Evolutionary conservation across 2,888 invertebrate species (phyloP).

Genomic region (Plutella xylostella): DNA sequence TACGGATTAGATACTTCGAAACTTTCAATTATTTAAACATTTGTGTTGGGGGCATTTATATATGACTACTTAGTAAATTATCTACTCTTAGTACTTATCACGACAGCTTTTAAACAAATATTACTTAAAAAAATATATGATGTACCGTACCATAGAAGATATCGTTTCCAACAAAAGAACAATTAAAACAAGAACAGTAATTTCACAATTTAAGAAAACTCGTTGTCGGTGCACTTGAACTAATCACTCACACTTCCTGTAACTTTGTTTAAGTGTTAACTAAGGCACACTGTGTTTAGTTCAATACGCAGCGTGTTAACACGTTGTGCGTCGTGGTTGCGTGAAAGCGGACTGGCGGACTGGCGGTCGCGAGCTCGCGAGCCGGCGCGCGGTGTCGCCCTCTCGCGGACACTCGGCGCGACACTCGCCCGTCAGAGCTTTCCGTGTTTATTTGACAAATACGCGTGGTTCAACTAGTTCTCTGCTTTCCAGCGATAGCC

Average conservation of each 20-base stretch:
- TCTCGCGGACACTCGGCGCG: background rate
- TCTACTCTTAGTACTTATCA: too few relatives aligned
- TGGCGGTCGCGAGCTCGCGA: background rate
- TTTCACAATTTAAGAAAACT: background rate
- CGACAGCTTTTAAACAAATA: too few relatives aligned
- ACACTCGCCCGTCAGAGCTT: background rate
- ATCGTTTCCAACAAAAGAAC: too few relatives aligned
- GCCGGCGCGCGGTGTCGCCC: background rate
- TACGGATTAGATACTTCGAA: background rate
- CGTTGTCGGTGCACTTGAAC: conserved; percentile 1
- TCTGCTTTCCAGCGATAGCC: background rate
- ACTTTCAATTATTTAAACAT: background rate
- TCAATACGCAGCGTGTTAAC: conserved; percentile 17
- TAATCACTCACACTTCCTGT: conserved; percentile 1
- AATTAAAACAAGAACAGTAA: background rate
- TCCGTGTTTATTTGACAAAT: background rate
- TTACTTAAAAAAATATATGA: too few relatives aligned
- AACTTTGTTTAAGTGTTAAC: background rate
- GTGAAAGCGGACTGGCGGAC: conserved; percentile 35
- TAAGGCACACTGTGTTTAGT: background rate
- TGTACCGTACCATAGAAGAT: too few relatives aligned
- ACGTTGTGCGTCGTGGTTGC: conserved; percentile 35
- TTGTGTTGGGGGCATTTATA: too few relatives aligned
- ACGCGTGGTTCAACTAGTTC: background rate
- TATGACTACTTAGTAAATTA: too few relatives aligned